These are phyloP conservation scores for Bombus pascuorum DNA, from an alignment of 1,140 invertebrate genomes.

Conservation along the genomic window DNA sequence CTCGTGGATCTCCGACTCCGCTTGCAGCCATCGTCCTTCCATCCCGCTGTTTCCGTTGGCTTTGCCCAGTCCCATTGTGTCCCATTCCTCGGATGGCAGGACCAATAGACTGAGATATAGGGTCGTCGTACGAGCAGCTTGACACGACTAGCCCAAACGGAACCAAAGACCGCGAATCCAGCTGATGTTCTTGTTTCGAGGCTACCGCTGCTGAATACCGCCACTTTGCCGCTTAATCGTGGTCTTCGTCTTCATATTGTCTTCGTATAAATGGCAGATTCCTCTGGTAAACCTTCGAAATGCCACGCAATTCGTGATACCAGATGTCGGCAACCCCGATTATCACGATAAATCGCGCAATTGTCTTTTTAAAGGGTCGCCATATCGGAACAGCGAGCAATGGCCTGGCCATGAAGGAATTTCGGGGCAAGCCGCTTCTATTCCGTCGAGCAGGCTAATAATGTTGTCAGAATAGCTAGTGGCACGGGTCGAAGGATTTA, in stretches of 20 bases:
- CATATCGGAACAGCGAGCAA: background rate
- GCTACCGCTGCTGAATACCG: background rate
- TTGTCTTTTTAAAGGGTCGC: background rate
- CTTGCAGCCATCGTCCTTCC: slow-evolving; percentile 14
- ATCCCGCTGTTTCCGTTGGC: slow-evolving; percentile 21
- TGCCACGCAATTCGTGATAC: slow-evolving; percentile 8
- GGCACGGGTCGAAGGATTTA: background rate
- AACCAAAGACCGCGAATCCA: slow-evolving; percentile 11
- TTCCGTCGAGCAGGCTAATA: background rate
- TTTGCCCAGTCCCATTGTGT: slow-evolving; percentile 56
- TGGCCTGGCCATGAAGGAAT: background rate
- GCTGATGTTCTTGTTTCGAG: slow-evolving; percentile 26
- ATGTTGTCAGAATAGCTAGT: background rate
- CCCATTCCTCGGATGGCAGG: slow-evolving; percentile 35
- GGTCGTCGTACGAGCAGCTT: background rate
- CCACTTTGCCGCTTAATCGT: slow-evolving; percentile 44
- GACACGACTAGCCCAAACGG: slow-evolving; percentile 17
- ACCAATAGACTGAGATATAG: slow-evolving; percentile 47
- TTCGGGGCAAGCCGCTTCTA: slow-evolving; percentile 1
- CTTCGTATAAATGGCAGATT: slow-evolving; percentile 10
- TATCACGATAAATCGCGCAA: slow-evolving; percentile 28
- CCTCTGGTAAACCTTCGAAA: slow-evolving; percentile 51
- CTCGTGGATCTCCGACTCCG: slow-evolving; percentile 29
- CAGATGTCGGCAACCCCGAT: slow-evolving; percentile 3
- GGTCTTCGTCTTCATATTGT: slow-evolving; percentile 61